phyloP scores from a whole-genome alignment of 2,113 vertebrate species.

The Carettochelys insculpta region DNA sequence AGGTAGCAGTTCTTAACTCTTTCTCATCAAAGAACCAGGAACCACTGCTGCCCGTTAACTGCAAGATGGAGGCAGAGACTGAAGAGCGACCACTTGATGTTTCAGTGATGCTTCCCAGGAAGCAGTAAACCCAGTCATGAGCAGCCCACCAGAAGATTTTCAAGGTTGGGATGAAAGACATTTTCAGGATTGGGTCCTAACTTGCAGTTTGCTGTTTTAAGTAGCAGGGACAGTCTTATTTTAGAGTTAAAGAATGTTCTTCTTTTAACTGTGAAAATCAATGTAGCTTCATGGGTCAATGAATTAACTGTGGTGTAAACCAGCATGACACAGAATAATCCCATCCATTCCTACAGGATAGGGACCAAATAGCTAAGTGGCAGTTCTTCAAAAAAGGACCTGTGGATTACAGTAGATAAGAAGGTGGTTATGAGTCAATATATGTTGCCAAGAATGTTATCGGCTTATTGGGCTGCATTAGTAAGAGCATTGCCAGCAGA shows the following conservation, averaged over 20 bases:
- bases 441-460: no score
- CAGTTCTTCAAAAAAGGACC: no score
- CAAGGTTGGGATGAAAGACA: not conserved
- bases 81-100: accelerated
- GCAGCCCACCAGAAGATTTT: not conserved
- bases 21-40: not conserved
- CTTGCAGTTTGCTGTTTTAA: accelerated
- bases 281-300: not conserved
- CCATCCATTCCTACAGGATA: no score
- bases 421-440: no score
- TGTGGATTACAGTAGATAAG: no score
- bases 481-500: no score
- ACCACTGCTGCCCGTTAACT: not conserved
- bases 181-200: not conserved
- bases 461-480: no score
- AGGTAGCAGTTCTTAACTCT: not conserved
- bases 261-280: not conserved
- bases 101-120: not conserved
- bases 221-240: accelerated
- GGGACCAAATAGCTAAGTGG: no score
- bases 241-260: not conserved
- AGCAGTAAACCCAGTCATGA: not conserved
- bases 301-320: not conserved
- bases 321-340: not conserved
- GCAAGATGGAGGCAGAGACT: not conserved